Evolutionary conservation across 2,888 invertebrate genomes (phyloP), one percentile per base, ranked within the genome.

Genomic region (Lysandra bellargus): DNA sequence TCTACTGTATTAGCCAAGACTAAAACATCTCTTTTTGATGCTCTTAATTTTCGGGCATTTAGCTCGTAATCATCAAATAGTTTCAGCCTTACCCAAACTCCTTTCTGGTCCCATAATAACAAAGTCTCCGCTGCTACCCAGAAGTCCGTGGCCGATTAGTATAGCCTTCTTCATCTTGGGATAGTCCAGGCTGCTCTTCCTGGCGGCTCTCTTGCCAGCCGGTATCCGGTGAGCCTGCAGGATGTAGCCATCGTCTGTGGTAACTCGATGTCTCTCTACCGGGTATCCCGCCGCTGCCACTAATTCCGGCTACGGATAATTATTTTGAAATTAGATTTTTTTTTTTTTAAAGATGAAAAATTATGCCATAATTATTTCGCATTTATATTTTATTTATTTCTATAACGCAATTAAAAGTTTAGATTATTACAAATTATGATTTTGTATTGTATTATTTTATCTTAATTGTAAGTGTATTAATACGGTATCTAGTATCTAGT

Each of bases 61-160:
- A 14, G 12, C 1, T 57, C 57, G 57, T 14, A 57, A 57, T 57
- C 57, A 17, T 17, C 4, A 64, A 64, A 64, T 9, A 23, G 12
- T 64, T 23, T 4, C 37, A 44, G 6, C 5, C 82, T 88, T 88
- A 96, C 96, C 95, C 44, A 97, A 88, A 83, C 96, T 96, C 83
- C 95, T 95, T 79, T 95, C 93, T 0, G 96, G 96, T 0, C 96
- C 96, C 93, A 96, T 96, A 80, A 97, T 94, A 6, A 97, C 90
- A 95, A 96, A 97, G 85, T 96, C 96, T 0, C 96, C 95, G 5
- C 97, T 96, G 83, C 96, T 95, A 2, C 96, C 96, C 4, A 96
- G 84, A 0, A 97, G 86, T 0, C 97, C 96, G 81, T 96, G 96
- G 80, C 95, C 89, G 6, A 96, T 82, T 7, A 96, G 86, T 2